Conservation (phyloP, 2,797 vertebrate species). For the Rhabdophis nuchalis region DNA sequence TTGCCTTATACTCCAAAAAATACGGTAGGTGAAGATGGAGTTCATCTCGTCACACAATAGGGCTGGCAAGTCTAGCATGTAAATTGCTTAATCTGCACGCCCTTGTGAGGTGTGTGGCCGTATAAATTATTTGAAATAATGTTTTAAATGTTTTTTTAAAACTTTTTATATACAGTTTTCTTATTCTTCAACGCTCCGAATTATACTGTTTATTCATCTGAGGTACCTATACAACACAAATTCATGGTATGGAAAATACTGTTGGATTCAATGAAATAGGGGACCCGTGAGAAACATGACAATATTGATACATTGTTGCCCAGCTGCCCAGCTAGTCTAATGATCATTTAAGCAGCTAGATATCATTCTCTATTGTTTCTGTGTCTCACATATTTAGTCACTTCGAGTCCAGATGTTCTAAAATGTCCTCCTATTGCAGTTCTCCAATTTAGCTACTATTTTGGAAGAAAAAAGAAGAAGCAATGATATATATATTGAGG, state of each 20-base stretch:
- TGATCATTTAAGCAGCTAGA: neutral
- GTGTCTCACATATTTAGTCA: neutral
- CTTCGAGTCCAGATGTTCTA: neutral
- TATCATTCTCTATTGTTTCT: neutral
- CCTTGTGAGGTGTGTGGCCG: neutral
- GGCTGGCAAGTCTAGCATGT: too few relatives aligned
- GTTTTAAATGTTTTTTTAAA: neutral
- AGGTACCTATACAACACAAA: neutral
- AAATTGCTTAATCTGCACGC: too few relatives aligned
- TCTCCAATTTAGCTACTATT: neutral
- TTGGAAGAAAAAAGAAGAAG: neutral
- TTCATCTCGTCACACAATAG: neutral
- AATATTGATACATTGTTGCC: neutral
- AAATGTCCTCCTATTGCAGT: neutral
- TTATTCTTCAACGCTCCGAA: constrained; percentile 71
- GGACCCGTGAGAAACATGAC: neutral
- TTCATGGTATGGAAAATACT: neutral
- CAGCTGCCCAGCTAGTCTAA: neutral
- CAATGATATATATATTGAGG: neutral
- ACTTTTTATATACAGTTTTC: constrained; percentile 72
- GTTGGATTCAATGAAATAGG: neutral
- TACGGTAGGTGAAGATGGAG: too few relatives aligned
- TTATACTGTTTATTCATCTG: constrained; percentile 65
- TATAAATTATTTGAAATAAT: neutral
- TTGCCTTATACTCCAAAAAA: too few relatives aligned